These are phyloP conservation scores for Bucco capensis DNA, from an alignment of 2,113 vertebrate genomes.

Conservation along the genomic window DNA sequence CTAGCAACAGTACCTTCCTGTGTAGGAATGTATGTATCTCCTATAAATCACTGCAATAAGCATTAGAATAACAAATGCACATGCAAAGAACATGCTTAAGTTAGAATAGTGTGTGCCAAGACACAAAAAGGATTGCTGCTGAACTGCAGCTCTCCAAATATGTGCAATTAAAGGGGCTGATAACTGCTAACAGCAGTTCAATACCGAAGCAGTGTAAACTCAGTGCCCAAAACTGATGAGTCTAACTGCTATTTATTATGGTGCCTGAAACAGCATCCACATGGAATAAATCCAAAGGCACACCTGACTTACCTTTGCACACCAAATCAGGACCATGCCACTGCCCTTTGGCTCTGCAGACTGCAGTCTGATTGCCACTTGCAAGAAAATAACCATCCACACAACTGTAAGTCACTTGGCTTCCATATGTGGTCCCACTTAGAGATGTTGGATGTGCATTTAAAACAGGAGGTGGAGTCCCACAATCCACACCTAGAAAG, in stretches of 20 bases:
- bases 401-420: slow-evolving; percentile 45
- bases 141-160: background rate
- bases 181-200: background rate
- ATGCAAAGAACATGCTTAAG: background rate
- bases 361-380: background rate
- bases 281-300: background rate
- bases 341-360: slow-evolving; percentile 47
- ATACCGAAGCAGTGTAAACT: background rate
- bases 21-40: background rate
- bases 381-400: slow-evolving; percentile 17
- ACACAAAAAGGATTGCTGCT: background rate
- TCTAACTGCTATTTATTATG: background rate
- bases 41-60: background rate
- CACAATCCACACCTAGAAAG: slow-evolving; percentile 58
- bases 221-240: background rate
- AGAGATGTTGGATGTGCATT: background rate
- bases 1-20: background rate
- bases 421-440: slow-evolving; percentile 39
- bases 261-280: background rate
- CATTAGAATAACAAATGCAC: background rate
- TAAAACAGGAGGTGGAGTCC: slow-evolving; percentile 44
- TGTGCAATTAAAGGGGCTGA: background rate
- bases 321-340: slow-evolving; percentile 55
- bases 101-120: background rate
- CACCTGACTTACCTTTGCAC: slow-evolving; percentile 58